phyloP scores from a whole-genome alignment of 2,113 vertebrate species.

The Phycodurus eques region DNA sequence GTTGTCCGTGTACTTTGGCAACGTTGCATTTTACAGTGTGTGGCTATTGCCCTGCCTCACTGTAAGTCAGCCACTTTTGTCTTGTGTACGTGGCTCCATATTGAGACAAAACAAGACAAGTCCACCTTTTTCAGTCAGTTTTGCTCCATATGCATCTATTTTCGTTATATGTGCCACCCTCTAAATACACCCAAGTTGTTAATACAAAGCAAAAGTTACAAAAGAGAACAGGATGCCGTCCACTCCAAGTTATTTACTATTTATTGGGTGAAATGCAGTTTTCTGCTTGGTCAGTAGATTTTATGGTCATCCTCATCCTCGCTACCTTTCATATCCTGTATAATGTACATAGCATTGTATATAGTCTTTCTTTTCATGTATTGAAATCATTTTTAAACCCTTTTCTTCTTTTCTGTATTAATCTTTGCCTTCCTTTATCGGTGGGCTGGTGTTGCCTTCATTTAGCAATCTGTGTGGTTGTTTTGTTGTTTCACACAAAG shows the following conservation, averaged over 20 bases:
- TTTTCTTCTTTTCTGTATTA: slow-evolving; percentile 3
- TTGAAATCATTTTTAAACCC: slow-evolving; percentile 24
- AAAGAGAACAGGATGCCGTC: slow-evolving; percentile 46
- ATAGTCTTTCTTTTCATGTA: slow-evolving; percentile 50
- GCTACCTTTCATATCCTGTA: slow-evolving; percentile 64
- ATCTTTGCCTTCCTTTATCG: slow-evolving; percentile 26
- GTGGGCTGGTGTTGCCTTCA: slow-evolving; percentile 66
- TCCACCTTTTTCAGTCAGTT: slow-evolving; percentile 7
- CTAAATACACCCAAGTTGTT: slow-evolving; percentile 16
- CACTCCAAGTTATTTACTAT: slow-evolving; percentile 50
- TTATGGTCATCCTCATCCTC: slow-evolving; percentile 39
- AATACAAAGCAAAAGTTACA: slow-evolving; percentile 23
- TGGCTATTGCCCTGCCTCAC: slow-evolving; percentile 25
- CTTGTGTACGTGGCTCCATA: not conserved
- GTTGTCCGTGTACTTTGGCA: slow-evolving; percentile 24
- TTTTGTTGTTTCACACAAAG: slow-evolving; percentile 65
- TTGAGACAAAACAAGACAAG: slow-evolving; percentile 10
- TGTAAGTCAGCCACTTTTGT: slow-evolving; percentile 23
- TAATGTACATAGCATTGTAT: slow-evolving; percentile 75
- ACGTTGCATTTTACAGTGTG: slow-evolving; percentile 15
- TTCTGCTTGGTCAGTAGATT: slow-evolving; percentile 42
- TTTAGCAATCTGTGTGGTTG: slow-evolving; percentile 50
- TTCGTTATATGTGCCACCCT: slow-evolving; percentile 32
- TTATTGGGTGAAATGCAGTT: slow-evolving; percentile 60
- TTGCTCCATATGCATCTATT: slow-evolving; percentile 33